A percentile compares a stretch with the other conserved stretches of the same genome.
These are phyloP conservation scores for Asobara japonica DNA, from an alignment of 1,140 invertebrate species.

Conservation along the genomic window DNA sequence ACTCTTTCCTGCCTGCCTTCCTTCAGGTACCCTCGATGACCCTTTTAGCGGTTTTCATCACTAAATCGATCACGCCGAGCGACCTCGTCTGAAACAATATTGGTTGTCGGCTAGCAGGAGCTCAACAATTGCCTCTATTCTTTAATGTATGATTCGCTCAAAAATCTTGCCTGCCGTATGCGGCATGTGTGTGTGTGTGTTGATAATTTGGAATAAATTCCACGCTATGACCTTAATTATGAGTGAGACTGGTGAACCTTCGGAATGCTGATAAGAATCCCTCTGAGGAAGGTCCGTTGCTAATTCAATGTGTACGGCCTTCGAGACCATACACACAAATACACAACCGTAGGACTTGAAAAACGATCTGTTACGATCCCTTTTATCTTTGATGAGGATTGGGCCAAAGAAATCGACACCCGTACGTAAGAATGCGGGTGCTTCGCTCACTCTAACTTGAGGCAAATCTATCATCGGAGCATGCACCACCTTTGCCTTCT, in stretches of 20 bases:
- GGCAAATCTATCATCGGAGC: background rate
- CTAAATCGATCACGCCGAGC: too few species aligned
- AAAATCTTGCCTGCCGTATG: too few species aligned
- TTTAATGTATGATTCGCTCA: too few species aligned
- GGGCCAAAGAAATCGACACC: conserved; percentile 14
- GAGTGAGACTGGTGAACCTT: conserved; percentile 42
- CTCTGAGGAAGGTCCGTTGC: conserved; percentile 22
- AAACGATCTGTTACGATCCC: background rate
- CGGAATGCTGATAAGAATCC: conserved; percentile 43
- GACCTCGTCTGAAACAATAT: too few species aligned
- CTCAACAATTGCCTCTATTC: too few species aligned
- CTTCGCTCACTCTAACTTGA: background rate
- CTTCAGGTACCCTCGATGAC: too few species aligned
- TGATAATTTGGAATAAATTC: too few species aligned
- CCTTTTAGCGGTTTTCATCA: too few species aligned
- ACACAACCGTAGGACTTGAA: conserved; percentile 3
- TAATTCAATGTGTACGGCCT: background rate
- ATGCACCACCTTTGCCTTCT: background rate
- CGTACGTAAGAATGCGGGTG: background rate
- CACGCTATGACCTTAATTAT: too few species aligned
- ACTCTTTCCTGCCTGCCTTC: too few species aligned
- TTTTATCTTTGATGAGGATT: background rate
- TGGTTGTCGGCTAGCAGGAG: too few species aligned
- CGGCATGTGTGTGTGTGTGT: too few species aligned
- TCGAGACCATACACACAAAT: background rate